A percentile compares a stretch with the other conserved stretches of the same genome.
Conservation (phyloP, 2,113 vertebrate genomes). For the Vireo altiloquus region DNA sequence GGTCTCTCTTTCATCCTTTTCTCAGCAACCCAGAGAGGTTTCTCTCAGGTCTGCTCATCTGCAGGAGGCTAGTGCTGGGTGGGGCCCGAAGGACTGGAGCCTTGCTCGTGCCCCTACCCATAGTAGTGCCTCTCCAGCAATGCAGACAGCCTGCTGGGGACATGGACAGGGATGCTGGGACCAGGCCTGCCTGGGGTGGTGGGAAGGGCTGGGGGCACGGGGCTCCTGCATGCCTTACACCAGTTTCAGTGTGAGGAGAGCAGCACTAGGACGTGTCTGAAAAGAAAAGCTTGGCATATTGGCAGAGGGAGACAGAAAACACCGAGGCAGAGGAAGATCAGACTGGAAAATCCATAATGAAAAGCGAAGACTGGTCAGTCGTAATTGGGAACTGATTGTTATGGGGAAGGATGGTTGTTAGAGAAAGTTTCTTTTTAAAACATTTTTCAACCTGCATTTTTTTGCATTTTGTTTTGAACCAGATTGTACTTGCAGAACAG, state of each 20-base stretch:
- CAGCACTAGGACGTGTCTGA: not conserved
- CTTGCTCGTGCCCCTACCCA: not conserved
- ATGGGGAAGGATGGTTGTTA: not conserved
- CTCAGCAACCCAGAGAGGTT: not conserved
- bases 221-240: not conserved
- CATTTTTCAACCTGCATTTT: not conserved
- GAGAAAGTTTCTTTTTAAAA: not conserved
- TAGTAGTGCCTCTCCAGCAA: not conserved
- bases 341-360: not conserved
- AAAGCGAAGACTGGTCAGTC: not conserved
- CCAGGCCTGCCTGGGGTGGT: fast-evolving
- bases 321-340: not conserved
- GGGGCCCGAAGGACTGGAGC: not conserved
- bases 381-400: not conserved
- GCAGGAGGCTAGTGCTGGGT: not conserved
- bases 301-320: not conserved
- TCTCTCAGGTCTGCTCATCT: not conserved
- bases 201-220: not conserved
- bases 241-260: not conserved
- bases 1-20: not conserved
- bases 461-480: not conserved
- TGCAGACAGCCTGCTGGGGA: not conserved
- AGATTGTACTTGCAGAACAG: not conserved
- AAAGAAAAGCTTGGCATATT: not conserved
- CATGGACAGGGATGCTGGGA: not conserved